Evolutionary conservation across 2,113 vertebrate species (phyloP).

Genomic region (Opisthocomus hoazin): DNA sequence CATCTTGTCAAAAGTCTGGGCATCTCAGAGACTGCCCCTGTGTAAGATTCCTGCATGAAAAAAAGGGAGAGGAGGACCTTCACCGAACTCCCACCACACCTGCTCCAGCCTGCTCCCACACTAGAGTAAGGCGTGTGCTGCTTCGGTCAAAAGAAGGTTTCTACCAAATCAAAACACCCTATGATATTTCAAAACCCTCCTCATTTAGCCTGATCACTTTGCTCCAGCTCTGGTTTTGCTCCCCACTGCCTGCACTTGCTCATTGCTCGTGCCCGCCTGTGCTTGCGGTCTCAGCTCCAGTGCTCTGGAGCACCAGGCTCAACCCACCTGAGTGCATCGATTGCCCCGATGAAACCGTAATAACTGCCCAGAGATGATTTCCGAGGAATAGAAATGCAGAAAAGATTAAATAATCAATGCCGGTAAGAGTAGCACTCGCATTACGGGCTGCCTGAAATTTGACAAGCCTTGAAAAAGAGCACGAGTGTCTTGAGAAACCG

Average conservation of each 20-base stretch:
- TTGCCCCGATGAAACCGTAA: neutral
- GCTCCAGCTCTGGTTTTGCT: neutral
- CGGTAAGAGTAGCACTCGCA: neutral
- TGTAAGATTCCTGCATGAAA: neutral
- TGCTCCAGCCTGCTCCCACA: neutral
- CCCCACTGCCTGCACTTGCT: neutral
- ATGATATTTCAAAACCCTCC: neutral
- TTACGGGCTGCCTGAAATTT: neutral
- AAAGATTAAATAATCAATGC: neutral
- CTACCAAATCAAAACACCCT: neutral
- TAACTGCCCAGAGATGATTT: neutral
- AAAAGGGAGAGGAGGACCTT: neutral
- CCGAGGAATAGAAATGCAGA: neutral
- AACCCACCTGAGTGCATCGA: neutral
- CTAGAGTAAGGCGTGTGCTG: neutral
- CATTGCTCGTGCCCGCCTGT: fast-evolving
- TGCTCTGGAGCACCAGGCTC: neutral
- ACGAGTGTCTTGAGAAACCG: neutral
- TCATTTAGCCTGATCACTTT: neutral
- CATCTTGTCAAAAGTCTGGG: neutral
- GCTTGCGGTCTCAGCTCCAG: neutral
- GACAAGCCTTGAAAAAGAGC: neutral
- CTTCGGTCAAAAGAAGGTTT: neutral
- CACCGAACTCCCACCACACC: neutral
- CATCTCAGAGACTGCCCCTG: neutral